Conservation (phyloP, 2,797 vertebrate genomes). For the Microchirus variegatus region DNA sequence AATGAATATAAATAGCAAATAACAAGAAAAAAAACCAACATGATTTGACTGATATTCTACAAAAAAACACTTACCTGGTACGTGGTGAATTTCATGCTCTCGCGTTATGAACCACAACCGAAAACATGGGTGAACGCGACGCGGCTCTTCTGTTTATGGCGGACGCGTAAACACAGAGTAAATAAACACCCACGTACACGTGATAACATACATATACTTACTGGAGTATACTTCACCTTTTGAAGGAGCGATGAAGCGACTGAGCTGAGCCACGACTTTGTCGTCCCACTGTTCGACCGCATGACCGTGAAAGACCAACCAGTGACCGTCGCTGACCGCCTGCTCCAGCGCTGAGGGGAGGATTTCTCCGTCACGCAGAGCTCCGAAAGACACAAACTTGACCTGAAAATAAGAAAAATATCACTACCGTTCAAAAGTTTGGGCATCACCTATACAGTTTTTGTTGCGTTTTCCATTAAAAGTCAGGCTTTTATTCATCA, state of each 20-base stretch:
- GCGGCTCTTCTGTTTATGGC: conserved; percentile 19
- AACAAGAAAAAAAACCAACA: no score
- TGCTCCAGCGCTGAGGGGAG: conserved; percentile 66
- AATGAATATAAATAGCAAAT: no score
- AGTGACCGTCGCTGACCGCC: conserved; percentile 78
- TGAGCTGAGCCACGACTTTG: conserved; percentile 65
- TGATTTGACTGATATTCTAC: no score
- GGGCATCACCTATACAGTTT: no score
- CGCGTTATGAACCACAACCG: conserved; percentile 85
- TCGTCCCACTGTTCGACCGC: conserved; percentile 80
- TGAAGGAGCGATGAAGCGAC: conserved; percentile 40
- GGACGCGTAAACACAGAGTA: background rate
- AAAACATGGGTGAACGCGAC: conserved; percentile 72
- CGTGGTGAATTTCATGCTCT: conserved; percentile 52
- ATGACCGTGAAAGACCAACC: conserved; percentile 88
- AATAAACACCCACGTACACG: background rate
- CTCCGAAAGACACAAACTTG: conserved; percentile 77
- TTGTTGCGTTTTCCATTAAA: no score
- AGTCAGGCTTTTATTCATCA: no score
- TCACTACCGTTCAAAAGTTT: no score
- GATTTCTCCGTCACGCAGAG: conserved; percentile 50
- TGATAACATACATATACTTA: no score
- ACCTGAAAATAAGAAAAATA: conserved; percentile 44
- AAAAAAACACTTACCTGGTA: conserved; percentile 86
- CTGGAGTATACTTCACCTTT: no score